phyloP scores from a whole-genome alignment of 1,140 invertebrate genomes.

The Philaenus spumarius region DNA sequence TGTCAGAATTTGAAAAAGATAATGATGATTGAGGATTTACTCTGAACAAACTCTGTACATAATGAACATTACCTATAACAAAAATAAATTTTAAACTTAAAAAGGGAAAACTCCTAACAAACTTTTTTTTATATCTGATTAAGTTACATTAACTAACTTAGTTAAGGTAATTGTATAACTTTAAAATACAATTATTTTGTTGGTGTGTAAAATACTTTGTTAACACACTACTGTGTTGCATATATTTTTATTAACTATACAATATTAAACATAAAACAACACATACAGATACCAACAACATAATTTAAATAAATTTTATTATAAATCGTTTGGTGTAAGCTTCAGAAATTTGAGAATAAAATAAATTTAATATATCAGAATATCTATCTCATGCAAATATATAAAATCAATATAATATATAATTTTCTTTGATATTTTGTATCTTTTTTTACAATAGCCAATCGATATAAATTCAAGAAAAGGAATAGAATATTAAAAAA shows the following conservation, averaged over 20 bases:
- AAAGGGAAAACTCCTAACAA: no score
- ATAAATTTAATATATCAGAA: neutral
- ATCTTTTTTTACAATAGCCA: no score
- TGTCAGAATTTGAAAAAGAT: no score
- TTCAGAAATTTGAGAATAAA: neutral
- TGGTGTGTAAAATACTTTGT: no score
- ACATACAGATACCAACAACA: slow-evolving; percentile 15
- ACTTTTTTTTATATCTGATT: no score
- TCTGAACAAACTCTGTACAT: no score
- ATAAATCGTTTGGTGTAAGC: neutral
- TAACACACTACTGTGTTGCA: neutral
- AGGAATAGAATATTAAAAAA: slow-evolving; percentile 9
- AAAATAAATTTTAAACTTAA: no score
- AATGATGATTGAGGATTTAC: no score
- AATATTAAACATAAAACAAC: slow-evolving; percentile 12
- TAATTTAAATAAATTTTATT: slow-evolving; percentile 8
- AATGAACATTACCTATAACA: no score
- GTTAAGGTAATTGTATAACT: no score
- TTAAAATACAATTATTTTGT: no score
- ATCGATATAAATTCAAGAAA: slow-evolving; percentile 1
- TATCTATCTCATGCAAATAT: neutral
- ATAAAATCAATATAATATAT: neutral
- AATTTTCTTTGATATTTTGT: neutral
- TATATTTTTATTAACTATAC: slow-evolving; percentile 9
- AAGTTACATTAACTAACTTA: no score